Conservation (phyloP, 1,140 invertebrate genomes). For the Cydia strobilella region DNA sequence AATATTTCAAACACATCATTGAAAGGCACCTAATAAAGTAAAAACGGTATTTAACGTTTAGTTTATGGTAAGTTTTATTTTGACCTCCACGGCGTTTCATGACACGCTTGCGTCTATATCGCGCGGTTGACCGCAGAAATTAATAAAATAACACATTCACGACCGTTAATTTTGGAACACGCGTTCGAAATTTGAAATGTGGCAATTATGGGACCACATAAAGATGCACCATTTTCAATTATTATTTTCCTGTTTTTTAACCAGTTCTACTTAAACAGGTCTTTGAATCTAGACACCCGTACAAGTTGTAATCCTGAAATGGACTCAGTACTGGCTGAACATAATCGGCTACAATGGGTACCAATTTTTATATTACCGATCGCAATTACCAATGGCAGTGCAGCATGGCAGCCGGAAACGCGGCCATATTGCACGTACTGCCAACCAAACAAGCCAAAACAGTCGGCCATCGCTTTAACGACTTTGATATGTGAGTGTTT, state of each 20-base stretch:
- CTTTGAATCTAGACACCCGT: not conserved
- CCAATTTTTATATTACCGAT: slow-evolving; percentile 20
- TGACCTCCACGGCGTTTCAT: not conserved
- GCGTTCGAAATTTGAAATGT: slow-evolving; percentile 3
- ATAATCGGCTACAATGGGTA: not conserved
- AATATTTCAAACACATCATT: slow-evolving; percentile 1
- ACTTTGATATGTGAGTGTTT: not conserved
- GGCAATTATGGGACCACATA: slow-evolving; percentile 18
- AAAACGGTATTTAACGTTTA: slow-evolving; percentile 32
- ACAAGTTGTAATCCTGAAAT: not conserved
- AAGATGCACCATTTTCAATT: not conserved
- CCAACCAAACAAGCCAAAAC: slow-evolving; percentile 25
- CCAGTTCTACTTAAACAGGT: not conserved
- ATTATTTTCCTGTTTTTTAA: not conserved
- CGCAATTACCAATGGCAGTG: slow-evolving; percentile 29
- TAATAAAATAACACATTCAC: slow-evolving; percentile 56
- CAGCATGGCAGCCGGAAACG: slow-evolving; percentile 28
- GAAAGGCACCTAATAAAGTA: slow-evolving; percentile 25
- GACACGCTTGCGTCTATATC: slow-evolving; percentile 27
- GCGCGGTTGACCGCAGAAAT: slow-evolving; percentile 58
- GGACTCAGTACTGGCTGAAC: not conserved
- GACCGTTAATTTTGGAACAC: slow-evolving; percentile 46
- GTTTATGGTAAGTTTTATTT: slow-evolving; percentile 12
- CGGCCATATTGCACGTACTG: slow-evolving; percentile 25
- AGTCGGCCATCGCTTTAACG: slow-evolving; percentile 20